Base-by-base conservation (phyloP, 1,140 invertebrate genomes). In the Drosophila obscura region DNA sequence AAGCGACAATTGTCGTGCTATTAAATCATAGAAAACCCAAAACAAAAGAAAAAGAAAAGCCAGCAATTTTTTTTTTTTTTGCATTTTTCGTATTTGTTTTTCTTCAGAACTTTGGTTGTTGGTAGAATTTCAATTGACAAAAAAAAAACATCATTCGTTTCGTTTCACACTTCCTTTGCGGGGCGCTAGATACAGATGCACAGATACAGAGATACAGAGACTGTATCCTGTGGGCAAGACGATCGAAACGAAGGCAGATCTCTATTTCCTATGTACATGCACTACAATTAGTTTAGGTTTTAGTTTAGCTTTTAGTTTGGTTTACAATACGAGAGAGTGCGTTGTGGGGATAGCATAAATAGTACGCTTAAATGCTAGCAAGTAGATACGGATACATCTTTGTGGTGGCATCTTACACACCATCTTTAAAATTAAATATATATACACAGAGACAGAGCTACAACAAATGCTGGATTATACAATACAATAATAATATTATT, bases 231-330 rank as follows among this genome's bases (percentile, higher is more conserved):
- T 13, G 35, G 35, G 35, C 35, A 39, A 39, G 35, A 39, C 11
- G 35, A 39, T 39, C 35, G 35, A 39, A 39, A 39, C 35, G 35
- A 73, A 66, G 49, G 48, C 24, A 45, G 44, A 44, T 44, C 39
- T 64, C 49, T 85, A 77, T 55, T 82, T 75, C 15, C 77, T 85
- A 87, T 87, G n/a, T 82, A 87, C 78, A 87, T 87, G 82, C 83
- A 87, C 76, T 87, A 87, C 49, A 68, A 61, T 87, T 66, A 73
- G 43, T 73, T 64, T 68, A 50, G 16, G 11, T 48, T 15, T 41
- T 56, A 39, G 22, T 46, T 35, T 24, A 28, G 16, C 24, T 56
- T 15, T 41, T 56, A 26, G 22, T 46, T 35, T 11, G 13, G 13
- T 35, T 71, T 50, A 58, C 57, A 58, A 31, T 63, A 28, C 35